These are phyloP conservation scores for Subanguina moxae DNA, from an alignment of 1,140 invertebrate species.

Conservation along the genomic window DNA sequence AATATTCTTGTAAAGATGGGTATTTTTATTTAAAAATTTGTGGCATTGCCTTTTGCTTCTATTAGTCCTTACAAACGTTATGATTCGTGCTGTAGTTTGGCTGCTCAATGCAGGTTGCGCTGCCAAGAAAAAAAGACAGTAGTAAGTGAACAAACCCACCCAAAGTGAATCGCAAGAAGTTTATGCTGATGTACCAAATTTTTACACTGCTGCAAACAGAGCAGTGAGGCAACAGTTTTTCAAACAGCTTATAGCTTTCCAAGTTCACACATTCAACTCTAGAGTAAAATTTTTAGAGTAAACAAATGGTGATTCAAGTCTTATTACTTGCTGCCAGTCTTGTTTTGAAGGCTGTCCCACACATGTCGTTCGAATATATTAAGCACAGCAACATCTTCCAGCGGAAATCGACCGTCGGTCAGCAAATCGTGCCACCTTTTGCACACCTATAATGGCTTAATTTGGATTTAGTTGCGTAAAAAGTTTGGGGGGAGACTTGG, in stretches of 20 bases:
- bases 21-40: too few relatives aligned
- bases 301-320: not conserved
- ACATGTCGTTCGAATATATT: slow-evolving; percentile 32
- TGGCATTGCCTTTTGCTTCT: too few relatives aligned
- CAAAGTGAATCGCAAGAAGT: slow-evolving; percentile 10
- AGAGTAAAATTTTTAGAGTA: slow-evolving; percentile 3
- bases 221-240: slow-evolving; percentile 18
- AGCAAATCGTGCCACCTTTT: slow-evolving; percentile 23
- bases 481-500: too few relatives aligned
- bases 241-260: not conserved
- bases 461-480: too few relatives aligned
- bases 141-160: not conserved
- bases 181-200: slow-evolving; percentile 23
- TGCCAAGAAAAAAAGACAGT: too few relatives aligned
- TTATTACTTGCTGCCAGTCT: slow-evolving; percentile 15
- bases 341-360: slow-evolving; percentile 16
- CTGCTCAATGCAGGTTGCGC: too few relatives aligned
- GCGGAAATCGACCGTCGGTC: slow-evolving; percentile 31
- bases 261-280: slow-evolving; percentile 28
- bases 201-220: slow-evolving; percentile 13
- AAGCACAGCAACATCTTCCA: slow-evolving; percentile 27
- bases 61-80: too few relatives aligned
- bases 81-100: too few relatives aligned
- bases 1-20: too few relatives aligned
- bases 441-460: slow-evolving; percentile 23